Conservation (phyloP, 2,113 vertebrate genomes). For the Danio rerio region GRCz12tu NC_133196.1:18875001-18875500, state of each 20-base stretch:
- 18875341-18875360: slow-evolving; percentile 95
- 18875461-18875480: background rate
- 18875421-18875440: slow-evolving; percentile 16
- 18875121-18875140: slow-evolving; percentile 87
- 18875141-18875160: slow-evolving; percentile 87
- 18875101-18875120: slow-evolving; percentile 91
- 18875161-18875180: slow-evolving; percentile 91
- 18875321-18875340: slow-evolving; percentile 94
- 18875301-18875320: slow-evolving; percentile 97
- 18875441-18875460: slow-evolving; percentile 6
- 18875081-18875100: slow-evolving; percentile 65
- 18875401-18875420: slow-evolving; percentile 33
- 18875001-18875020: slow-evolving; percentile 48
- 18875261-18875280: slow-evolving; percentile 94
- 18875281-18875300: slow-evolving; percentile 96
- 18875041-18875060: slow-evolving; percentile 59
- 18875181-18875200: slow-evolving; percentile 94
- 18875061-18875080: slow-evolving; percentile 51
- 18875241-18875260: slow-evolving; percentile 93
- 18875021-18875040: background rate
- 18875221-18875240: slow-evolving; percentile 92
- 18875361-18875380: slow-evolving; percentile 95
- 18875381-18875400: slow-evolving; percentile 95
- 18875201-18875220: slow-evolving; percentile 89
- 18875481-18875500: background rate